phyloP scores from a whole-genome alignment of 92 coral and sea anemone genomes.

The Palythoa caribaeorum region DNA sequence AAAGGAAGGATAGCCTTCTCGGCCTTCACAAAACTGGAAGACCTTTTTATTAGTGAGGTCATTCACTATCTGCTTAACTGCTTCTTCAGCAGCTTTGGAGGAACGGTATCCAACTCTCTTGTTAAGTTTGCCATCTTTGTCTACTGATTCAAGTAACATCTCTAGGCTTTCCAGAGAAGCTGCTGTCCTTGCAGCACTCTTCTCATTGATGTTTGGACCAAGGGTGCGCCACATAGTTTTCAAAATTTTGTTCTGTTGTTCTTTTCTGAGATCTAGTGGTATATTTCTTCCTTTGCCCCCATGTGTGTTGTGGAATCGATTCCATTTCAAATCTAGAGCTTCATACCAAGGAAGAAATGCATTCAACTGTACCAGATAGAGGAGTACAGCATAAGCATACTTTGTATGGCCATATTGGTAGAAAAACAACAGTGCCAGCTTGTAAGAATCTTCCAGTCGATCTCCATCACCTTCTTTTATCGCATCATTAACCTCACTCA shows the following conservation, averaged over 20 bases:
- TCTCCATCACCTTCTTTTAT: constrained; percentile 59
- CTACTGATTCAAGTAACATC: constrained; percentile 12
- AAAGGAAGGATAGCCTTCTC: constrained; percentile 72
- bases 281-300: constrained; percentile 63
- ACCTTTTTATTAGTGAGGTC: constrained; percentile 47
- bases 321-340: constrained; percentile 34
- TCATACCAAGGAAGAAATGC: constrained; percentile 53
- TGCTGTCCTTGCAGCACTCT: constrained; percentile 55
- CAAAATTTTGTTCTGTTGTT: constrained; percentile 44
- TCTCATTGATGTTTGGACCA: constrained; percentile 58
- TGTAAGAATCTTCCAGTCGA: constrained; percentile 29
- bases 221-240: constrained; percentile 69
- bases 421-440: constrained; percentile 41
- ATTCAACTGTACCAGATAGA: constrained; percentile 30
- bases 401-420: constrained; percentile 39
- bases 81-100: constrained; percentile 35
- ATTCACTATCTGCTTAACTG: constrained; percentile 46
- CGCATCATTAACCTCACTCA: constrained; percentile 3
- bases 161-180: constrained; percentile 38
- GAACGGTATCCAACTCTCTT: constrained; percentile 31
- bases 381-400: constrained; percentile 48
- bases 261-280: constrained; percentile 52
- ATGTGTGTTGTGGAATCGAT: constrained; percentile 49
- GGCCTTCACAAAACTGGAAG: constrained; percentile 17
- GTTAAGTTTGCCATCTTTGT: constrained; percentile 40